Evolutionary conservation across 2,113 vertebrate species (phyloP), one percentile per base, ranked within the genome.

Genomic region (Zosterops borbonicus): DNA sequence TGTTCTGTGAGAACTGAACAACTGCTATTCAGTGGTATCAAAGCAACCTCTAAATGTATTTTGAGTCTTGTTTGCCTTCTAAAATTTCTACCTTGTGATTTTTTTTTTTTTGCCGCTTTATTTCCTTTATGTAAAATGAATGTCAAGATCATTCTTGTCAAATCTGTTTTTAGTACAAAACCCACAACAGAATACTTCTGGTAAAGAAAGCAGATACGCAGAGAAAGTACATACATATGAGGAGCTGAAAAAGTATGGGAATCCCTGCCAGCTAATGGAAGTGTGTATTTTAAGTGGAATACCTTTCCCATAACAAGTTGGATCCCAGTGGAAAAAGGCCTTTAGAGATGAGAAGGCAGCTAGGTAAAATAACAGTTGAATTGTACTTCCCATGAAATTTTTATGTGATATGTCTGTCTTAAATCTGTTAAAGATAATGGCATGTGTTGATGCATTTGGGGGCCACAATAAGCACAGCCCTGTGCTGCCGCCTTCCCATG

Each of bases 321-420:
- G 82, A 94, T 97, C 97, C 96, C 97, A 88, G 24, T 86, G 90
- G 97, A 78, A 96, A 97, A 94, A 71, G 35, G 46, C 87, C 96
- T 95, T 96, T 78, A 94, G 97, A 97, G 94, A 97, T 63, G 74
- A 95, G 94, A 92, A 94, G 47, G 80, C 90, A 95, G 71, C 78
- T 83, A 96, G 94, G 95, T 90, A 96, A 97, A 96, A 94, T 62
- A 96, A 93, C 89, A 87, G 87, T 96, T 95, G 91, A 93, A 62
- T 94, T 98, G 87, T 94, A 52, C 95, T 97, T 96, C 69, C 87
- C 87, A 97, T 97, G 71, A 97, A 98, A 97, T 92, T 98, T 98
- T 97, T 97, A 97, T 97, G 92, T 84, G 83, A 11, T 92, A 31
- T 73, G 29, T 95, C 64, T 92, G 56, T 94, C 85, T 97, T 94